phyloP scores from a whole-genome alignment of 2,113 vertebrate species.

The Saimiri boliviensis region DNA sequence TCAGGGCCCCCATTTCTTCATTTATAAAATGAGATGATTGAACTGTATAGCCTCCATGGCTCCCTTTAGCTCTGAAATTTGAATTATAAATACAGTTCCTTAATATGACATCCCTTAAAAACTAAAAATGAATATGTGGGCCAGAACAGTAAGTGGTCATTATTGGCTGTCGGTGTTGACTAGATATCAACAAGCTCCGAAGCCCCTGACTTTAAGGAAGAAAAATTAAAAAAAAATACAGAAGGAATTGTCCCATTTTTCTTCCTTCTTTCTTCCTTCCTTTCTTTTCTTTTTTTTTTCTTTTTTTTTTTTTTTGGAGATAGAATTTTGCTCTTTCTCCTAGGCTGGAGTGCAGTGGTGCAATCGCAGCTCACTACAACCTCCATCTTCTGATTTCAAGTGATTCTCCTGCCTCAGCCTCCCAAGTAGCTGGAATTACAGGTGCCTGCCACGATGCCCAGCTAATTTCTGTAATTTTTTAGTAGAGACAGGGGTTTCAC shows the following conservation, averaged over 20 bases:
- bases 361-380: too few species aligned
- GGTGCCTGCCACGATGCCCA: too few species aligned
- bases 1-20: background rate
- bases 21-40: background rate
- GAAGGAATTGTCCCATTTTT: background rate
- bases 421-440: too few species aligned
- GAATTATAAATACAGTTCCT: background rate
- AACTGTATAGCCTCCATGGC: background rate
- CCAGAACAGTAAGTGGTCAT: background rate
- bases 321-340: too few species aligned
- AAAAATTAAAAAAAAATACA: background rate
- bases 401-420: too few species aligned
- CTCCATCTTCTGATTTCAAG: too few species aligned
- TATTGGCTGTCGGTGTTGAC: background rate
- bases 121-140: background rate
- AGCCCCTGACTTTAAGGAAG: background rate
- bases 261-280: too few species aligned
- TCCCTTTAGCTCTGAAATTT: background rate
- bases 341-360: too few species aligned
- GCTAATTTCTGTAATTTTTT: too few species aligned
- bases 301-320: too few species aligned
- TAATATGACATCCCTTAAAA: background rate
- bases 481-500: too few species aligned
- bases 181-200: background rate
- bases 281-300: too few species aligned